phyloP scores from a whole-genome alignment of 2,113 vertebrate species.

The Leiothrix lutea region DNA sequence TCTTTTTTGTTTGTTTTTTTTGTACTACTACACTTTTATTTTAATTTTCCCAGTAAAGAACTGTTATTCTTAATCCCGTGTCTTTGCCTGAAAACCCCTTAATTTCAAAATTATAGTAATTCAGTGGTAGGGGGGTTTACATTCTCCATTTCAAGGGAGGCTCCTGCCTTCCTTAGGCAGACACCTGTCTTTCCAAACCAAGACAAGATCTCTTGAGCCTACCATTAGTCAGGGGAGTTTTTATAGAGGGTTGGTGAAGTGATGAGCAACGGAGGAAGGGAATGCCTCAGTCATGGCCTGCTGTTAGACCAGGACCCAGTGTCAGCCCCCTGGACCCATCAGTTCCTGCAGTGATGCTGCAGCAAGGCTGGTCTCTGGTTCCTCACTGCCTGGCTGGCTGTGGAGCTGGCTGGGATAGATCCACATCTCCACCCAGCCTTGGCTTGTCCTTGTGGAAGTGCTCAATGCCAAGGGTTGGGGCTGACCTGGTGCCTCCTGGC shows the following conservation, averaged over 20 bases:
- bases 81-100: background rate
- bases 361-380: background rate
- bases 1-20: background rate
- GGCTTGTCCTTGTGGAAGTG: rapidly evolving
- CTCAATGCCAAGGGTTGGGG: rapidly evolving
- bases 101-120: background rate
- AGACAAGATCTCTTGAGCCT: background rate
- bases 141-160: background rate
- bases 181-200: background rate
- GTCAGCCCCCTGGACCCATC: rapidly evolving
- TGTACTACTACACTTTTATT: background rate
- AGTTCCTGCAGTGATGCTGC: background rate
- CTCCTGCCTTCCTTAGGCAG: background rate
- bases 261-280: background rate
- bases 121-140: background rate
- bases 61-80: background rate
- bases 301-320: rapidly evolving
- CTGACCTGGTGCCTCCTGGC: background rate
- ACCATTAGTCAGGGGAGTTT: background rate
- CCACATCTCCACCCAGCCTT: background rate
- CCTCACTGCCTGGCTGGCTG: rapidly evolving
- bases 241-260: background rate
- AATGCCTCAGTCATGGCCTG: too few relatives aligned
- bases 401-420: too few relatives aligned
- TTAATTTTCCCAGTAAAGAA: background rate